Conservation (phyloP, 2,888 invertebrate genomes). For the Parnassius smintheus region DNA sequence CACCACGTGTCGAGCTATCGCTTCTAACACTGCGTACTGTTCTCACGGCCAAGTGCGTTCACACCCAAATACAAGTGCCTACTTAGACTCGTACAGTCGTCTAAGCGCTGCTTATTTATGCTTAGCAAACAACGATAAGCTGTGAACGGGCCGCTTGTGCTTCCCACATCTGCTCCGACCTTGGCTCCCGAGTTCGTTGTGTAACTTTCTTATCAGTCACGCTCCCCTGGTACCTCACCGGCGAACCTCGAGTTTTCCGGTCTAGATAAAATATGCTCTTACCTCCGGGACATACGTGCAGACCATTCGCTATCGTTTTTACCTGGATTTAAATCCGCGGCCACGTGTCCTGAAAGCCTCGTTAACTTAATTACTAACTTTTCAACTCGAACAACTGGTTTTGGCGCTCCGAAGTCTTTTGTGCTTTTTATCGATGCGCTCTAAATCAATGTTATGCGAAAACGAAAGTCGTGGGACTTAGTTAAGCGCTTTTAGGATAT, state of each 20-base stretch:
- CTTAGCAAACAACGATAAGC: slow-evolving; percentile 74
- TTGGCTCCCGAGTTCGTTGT: slow-evolving; percentile 71
- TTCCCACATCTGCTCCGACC: slow-evolving; percentile 79
- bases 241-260: slow-evolving; percentile 71
- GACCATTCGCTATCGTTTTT: slow-evolving; percentile 51
- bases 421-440: slow-evolving; percentile 50
- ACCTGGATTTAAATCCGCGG: slow-evolving; percentile 28
- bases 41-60: slow-evolving; percentile 69
- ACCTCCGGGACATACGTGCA: background rate
- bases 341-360: slow-evolving; percentile 57
- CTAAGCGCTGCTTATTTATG: slow-evolving; percentile 66
- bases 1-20: slow-evolving; percentile 66
- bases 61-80: slow-evolving; percentile 60
- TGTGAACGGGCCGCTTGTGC: slow-evolving; percentile 71
- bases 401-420: slow-evolving; percentile 43
- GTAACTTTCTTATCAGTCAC: slow-evolving; percentile 76
- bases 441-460: slow-evolving; percentile 70
- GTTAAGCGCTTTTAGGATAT: background rate
- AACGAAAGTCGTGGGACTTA: slow-evolving; percentile 72
- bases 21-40: slow-evolving; percentile 49
- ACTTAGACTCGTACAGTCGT: slow-evolving; percentile 29
- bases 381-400: slow-evolving; percentile 56
- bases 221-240: slow-evolving; percentile 59
- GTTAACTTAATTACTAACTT: slow-evolving; percentile 72
- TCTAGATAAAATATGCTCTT: slow-evolving; percentile 54